Percentiles rank a stretch among this genome's conserved stretches.
Conservation (phyloP, 2,888 invertebrate species). For the Hirtodrosophila confusa region DNA sequence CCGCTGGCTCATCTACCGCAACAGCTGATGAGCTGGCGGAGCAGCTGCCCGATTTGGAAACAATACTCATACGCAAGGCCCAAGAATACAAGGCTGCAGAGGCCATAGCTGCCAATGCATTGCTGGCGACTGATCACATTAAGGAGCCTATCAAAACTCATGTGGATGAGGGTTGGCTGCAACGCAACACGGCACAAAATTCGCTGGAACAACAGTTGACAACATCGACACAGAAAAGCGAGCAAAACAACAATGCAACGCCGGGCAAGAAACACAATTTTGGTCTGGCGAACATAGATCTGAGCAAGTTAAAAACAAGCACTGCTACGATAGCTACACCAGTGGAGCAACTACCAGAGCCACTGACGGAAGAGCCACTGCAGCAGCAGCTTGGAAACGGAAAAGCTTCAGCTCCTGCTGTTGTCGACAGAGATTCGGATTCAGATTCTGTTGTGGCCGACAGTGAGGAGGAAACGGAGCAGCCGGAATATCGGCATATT, state of each 20-base stretch:
- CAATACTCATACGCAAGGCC: constrained; percentile 81
- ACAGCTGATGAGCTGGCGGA: constrained; percentile 21
- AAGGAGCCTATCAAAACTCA: constrained; percentile 66
- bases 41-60: constrained; percentile 83
- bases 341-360: not conserved
- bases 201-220: constrained; percentile 23
- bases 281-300: constrained; percentile 84
- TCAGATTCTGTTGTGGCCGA: constrained; percentile 89
- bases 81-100: constrained; percentile 72
- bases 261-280: constrained; percentile 46
- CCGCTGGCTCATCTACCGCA: not conserved
- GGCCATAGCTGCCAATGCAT: constrained; percentile 52
- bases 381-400: not conserved
- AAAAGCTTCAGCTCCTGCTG: not conserved
- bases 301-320: constrained; percentile 58
- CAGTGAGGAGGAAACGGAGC: constrained; percentile 87
- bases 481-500: constrained; percentile 85
- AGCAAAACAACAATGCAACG: constrained; percentile 30
- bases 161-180: constrained; percentile 86
- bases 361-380: not conserved
- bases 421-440: constrained; percentile 82
- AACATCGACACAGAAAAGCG: not conserved
- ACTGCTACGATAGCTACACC: too few relatives aligned
- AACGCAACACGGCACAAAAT: constrained; percentile 74
- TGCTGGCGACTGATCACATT: constrained; percentile 39